A percentile compares a stretch with the other conserved stretches of the same genome.
phyloP scores from a whole-genome alignment of 2,113 vertebrate genomes.

The Diadophis punctatus region DNA sequence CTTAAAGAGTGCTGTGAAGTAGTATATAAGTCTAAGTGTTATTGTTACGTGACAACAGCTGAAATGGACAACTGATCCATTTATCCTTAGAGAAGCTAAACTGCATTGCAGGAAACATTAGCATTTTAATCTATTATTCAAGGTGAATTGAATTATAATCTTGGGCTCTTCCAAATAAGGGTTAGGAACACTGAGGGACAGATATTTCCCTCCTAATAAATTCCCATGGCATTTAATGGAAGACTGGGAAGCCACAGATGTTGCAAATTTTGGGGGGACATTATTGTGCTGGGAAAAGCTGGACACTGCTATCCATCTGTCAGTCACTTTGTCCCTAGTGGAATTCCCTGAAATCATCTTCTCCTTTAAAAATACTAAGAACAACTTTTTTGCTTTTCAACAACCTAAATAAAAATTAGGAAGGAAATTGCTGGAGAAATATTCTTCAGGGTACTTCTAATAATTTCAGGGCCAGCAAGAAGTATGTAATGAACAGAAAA shows the following conservation, averaged over 20 bases:
- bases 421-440: no score
- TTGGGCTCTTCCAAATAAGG: neutral
- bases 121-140: neutral
- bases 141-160: neutral
- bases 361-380: neutral
- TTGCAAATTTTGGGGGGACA: neutral
- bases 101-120: neutral
- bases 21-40: no score
- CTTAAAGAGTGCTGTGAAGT: no score
- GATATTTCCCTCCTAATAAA: neutral
- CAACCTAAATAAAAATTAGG: neutral
- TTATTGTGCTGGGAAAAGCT: neutral
- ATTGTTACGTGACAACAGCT: neutral
- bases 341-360: neutral
- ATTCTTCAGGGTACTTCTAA: no score
- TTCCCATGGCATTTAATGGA: neutral
- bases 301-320: neutral
- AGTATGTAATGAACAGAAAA: no score
- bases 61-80: neutral
- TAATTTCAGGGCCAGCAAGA: no score
- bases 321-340: neutral
- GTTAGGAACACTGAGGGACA: neutral
- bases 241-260: neutral
- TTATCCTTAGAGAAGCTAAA: neutral
- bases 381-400: neutral